Conservation (phyloP, 2,113 vertebrate genomes). For the Canis aureus region DNA sequence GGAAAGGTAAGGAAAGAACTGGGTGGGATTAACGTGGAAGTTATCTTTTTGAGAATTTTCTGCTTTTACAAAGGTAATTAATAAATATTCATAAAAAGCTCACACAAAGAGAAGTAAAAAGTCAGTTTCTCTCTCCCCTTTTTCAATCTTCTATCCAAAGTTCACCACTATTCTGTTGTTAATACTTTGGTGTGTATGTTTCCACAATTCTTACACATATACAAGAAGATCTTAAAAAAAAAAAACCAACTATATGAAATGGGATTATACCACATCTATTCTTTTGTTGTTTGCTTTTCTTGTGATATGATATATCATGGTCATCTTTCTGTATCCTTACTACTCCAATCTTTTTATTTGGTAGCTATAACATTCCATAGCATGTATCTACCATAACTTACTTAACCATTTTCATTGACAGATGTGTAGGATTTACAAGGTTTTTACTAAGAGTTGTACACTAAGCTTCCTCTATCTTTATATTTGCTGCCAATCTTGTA, state of each 20-base stretch:
- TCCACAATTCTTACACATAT: neutral
- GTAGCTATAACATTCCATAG: neutral
- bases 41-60: conserved; percentile 26
- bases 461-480: neutral
- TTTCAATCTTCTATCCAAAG: conserved; percentile 11
- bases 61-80: conserved; percentile 52
- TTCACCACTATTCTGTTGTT: conserved; percentile 42
- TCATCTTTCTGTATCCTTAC: neutral
- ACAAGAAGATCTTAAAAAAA: neutral
- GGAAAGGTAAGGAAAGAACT: conserved; percentile 60
- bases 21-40: neutral
- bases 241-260: neutral
- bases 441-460: conserved; percentile 14
- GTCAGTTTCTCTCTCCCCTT: neutral
- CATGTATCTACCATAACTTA: neutral
- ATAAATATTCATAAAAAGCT: conserved; percentile 52
- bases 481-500: neutral
- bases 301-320: neutral
- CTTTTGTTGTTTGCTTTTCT: neutral
- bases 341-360: neutral
- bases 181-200: conserved; percentile 42
- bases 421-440: neutral
- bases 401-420: neutral
- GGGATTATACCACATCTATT: neutral
- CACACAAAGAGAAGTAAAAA: conserved; percentile 7